Percentiles rank a stretch among this genome's conserved stretches.
Evolutionary conservation across 2,888 invertebrate genomes (phyloP).

Genomic region (Scaptomyza parva): DNA sequence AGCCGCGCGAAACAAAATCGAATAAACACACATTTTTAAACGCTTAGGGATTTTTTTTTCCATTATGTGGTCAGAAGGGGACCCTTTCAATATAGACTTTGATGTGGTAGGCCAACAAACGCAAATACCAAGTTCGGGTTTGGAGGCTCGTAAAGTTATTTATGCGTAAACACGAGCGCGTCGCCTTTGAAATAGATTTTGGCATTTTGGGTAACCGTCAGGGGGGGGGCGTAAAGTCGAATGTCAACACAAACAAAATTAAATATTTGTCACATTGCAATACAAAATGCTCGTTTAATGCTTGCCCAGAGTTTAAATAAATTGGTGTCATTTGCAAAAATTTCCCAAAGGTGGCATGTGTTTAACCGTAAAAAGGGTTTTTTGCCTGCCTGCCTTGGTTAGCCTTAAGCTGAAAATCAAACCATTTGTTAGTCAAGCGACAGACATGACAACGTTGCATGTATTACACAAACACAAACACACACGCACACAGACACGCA

Average conservation of each 20-base stretch:
- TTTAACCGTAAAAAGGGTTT: constrained; percentile 5
- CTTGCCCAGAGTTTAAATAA: constrained; percentile 60
- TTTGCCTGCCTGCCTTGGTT: constrained; percentile 48
- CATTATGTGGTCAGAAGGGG: background rate
- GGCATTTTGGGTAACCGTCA: constrained; percentile 32
- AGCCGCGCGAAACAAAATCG: background rate
- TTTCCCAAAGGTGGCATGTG: constrained; percentile 75
- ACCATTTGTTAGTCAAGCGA: constrained; percentile 69
- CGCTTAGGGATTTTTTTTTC: background rate
- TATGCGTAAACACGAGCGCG: constrained; percentile 74
- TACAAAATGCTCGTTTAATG: constrained; percentile 49
- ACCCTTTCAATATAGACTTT: constrained; percentile 6
- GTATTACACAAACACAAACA: constrained; percentile 61
- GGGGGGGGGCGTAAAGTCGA: constrained; percentile 35
- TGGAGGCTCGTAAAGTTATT: constrained; percentile 67
- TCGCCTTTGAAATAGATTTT: constrained; percentile 67
- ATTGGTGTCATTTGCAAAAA: constrained; percentile 76
- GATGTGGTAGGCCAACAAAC: constrained; percentile 1
- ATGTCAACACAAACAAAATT: constrained; percentile 68
- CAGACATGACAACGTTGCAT: constrained; percentile 76
- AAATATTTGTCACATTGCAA: constrained; percentile 66
- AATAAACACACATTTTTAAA: background rate
- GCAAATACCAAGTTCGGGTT: constrained; percentile 44
- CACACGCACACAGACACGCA: constrained; percentile 9
- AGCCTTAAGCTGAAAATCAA: constrained; percentile 75